Base-by-base conservation (phyloP, 1,140 invertebrate genomes). In the Formica selysi region DNA sequence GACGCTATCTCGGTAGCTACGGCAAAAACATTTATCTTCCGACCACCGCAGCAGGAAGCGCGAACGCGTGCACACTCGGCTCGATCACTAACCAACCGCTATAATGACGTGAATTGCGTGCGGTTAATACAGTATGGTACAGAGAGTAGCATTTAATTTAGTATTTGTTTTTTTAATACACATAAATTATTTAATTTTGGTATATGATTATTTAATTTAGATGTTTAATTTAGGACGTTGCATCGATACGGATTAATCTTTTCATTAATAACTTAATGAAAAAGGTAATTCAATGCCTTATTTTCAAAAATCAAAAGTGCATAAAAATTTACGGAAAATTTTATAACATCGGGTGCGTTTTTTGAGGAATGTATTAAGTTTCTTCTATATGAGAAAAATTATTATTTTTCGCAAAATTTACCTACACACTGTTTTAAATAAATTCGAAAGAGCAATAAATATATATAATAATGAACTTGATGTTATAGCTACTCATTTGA, bases 11-110 rank as follows among this genome's bases (percentile, higher is more conserved):
- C 73, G 80, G 54, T 32, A 78, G 51, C 51, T 41, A 85, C 86
- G 44, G 71, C 79, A 85, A 89, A 89, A 89, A 88, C 87, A 89
- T 89, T 89, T 85, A 89, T 89, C 87, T 88, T 74, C 80, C 73
- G 29, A 54, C 86, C 54, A 67, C 29, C 80, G 54, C 44, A 61
- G 68, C 68, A 67, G 87, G 76, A 79, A 85, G 57, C 83, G 62
- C 32, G 44, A 80, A 80, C 19, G 62, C 29, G 62, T 22, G 38
- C 68, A 54, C 51, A 78, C 41, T 87, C 29, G 65, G 13, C 57
- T 48, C 80, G 68, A 6, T 71, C 79, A 54, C 68, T 81, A 74
- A 62, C 68, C 73, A 79, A 62, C 70, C 62, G 85, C 80, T 83
- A 83, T 74, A 88, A 88, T 87, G 74, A 79, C 76, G 32, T 78